Evolutionary conservation across 2,888 invertebrate genomes (phyloP).

Genomic region (Gisinianus flammeolus): DNA sequence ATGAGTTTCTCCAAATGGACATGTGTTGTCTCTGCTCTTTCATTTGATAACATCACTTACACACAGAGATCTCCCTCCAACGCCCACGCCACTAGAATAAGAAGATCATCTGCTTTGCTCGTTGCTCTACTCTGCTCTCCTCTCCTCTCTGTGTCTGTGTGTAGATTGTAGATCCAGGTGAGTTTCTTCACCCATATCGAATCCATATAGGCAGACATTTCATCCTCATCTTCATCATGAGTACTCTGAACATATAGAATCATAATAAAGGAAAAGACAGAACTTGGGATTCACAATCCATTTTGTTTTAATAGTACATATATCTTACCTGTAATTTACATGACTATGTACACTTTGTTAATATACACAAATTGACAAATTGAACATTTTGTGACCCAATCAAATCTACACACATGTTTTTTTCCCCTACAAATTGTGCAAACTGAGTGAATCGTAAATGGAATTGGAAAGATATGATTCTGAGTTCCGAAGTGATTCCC

Average conservation of each 20-base stretch:
- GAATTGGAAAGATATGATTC: no score
- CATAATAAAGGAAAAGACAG: not conserved
- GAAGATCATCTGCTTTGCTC: no score
- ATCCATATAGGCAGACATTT: not conserved
- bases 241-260: not conserved
- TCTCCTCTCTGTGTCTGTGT: not conserved
- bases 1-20: conserved; percentile 21
- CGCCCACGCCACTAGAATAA: not conserved
- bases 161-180: not conserved
- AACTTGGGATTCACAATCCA: no score
- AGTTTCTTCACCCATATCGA: not conserved
- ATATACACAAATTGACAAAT: no score
- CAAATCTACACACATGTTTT: no score
- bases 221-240: not conserved
- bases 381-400: no score
- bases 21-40: conserved; percentile 25
- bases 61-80: not conserved
- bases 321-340: no score
- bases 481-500: no score
- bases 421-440: no score
- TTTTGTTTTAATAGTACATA: no score
- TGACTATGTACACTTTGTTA: no score
- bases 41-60: conserved; percentile 25
- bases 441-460: no score
- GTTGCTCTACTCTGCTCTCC: not conserved